A percentile compares a stretch with the other conserved stretches of the same genome.
Evolutionary conservation across 2,888 invertebrate species (phyloP).

Genomic region (Cryptosula pallasiana): DNA sequence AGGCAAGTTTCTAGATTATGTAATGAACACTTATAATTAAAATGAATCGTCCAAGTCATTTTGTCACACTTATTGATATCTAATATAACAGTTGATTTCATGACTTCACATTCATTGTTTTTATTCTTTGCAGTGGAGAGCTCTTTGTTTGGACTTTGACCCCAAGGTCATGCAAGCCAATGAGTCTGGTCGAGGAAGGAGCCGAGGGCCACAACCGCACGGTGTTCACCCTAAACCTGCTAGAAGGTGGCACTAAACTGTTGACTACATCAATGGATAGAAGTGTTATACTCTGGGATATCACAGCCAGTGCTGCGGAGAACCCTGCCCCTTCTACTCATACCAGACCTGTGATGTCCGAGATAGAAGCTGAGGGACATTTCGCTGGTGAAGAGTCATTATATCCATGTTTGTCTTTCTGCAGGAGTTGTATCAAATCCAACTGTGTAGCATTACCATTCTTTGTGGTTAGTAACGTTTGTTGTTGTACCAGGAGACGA

Average conservation of each 20-base stretch:
- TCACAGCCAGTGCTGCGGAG: not conserved
- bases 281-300: slow-evolving; percentile 4
- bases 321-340: not conserved
- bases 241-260: not conserved
- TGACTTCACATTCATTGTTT: not conserved
- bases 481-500: not conserved
- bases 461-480: not conserved
- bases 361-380: slow-evolving; percentile 15
- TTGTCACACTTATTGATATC: no score
- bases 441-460: not conserved
- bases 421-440: no score
- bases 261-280: slow-evolving; percentile 24
- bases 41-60: no score
- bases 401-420: not conserved
- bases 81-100: no score
- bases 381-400: not conserved
- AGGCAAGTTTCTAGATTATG: no score
- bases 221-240: slow-evolving; percentile 56
- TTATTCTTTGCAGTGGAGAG: not conserved
- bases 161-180: not conserved
- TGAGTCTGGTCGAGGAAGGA: not conserved
- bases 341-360: not conserved
- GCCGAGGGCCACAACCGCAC: slow-evolving; percentile 57
- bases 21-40: no score
- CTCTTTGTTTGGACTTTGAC: not conserved